Percentiles rank a stretch among this genome's conserved stretches.
phyloP scores from a whole-genome alignment of 1,140 invertebrate species.

The Liolophura sinensis region DNA sequence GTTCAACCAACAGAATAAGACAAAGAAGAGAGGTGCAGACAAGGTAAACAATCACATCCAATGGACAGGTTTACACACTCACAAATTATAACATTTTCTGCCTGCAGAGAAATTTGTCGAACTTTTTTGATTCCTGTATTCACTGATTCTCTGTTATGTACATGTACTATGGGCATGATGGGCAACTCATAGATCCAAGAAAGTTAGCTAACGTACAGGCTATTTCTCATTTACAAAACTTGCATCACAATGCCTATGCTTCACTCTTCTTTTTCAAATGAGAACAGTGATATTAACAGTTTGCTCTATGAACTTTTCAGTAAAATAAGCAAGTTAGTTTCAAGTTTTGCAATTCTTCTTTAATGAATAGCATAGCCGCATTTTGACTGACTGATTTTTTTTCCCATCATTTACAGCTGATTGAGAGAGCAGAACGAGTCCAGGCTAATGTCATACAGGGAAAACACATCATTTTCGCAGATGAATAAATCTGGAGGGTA shows the following conservation, averaged over 20 bases:
- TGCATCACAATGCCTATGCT: no score
- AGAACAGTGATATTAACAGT: not conserved
- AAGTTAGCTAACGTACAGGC: no score
- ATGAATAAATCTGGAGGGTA: constrained; percentile 11
- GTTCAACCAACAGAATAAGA: constrained; percentile 29
- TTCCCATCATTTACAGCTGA: constrained; percentile 28
- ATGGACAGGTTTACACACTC: not conserved
- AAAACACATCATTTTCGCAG: constrained; percentile 38
- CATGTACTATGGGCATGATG: no score
- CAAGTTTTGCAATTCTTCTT: not conserved
- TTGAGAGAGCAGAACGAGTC: constrained; percentile 38
- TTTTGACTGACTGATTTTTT: no score
- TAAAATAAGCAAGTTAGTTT: not conserved
- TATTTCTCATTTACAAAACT: no score
- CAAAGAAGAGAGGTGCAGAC: constrained; percentile 39
- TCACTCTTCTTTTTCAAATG: not conserved
- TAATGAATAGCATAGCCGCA: not conserved
- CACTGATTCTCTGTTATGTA: no score
- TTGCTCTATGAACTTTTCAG: not conserved
- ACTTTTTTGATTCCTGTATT: no score
- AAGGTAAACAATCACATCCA: constrained; percentile 31
- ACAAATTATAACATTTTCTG: no score
- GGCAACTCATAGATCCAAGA: no score
- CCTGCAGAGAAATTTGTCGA: no score
- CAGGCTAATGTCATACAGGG: constrained; percentile 25